These are phyloP conservation scores for Caenorhabditis uteleia DNA, from an alignment of 2,888 invertebrate species.

Conservation along the genomic window DNA sequence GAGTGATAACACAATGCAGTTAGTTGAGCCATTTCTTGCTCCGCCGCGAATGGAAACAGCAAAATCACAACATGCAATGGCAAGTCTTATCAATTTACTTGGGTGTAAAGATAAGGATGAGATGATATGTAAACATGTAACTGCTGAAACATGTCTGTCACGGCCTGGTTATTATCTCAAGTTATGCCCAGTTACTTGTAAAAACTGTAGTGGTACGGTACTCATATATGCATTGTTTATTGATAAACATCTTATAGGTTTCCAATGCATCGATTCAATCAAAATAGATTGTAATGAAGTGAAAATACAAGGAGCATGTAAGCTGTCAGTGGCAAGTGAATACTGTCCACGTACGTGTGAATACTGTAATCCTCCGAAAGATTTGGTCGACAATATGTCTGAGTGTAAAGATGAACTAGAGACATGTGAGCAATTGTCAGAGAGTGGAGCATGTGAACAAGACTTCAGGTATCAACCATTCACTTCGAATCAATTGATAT, in stretches of 20 bases:
- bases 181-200: constrained; percentile 58
- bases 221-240: background rate
- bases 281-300: constrained; percentile 59
- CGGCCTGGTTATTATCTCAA: constrained; percentile 60
- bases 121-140: constrained; percentile 50
- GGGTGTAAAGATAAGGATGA: constrained; percentile 58
- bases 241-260: constrained; percentile 25
- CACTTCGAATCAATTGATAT: constrained; percentile 8
- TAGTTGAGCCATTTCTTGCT: too few relatives aligned
- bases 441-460: constrained; percentile 55
- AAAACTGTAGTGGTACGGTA: constrained; percentile 53
- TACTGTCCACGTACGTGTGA: constrained; percentile 58
- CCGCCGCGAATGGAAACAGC: constrained; percentile 10
- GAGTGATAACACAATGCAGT: too few relatives aligned
- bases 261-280: constrained; percentile 54
- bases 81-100: constrained; percentile 17
- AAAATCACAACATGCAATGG: constrained; percentile 11
- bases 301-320: constrained; percentile 48
- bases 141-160: constrained; percentile 52
- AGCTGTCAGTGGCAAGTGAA: constrained; percentile 50
- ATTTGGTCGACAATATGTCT: constrained; percentile 34
- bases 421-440: constrained; percentile 52
- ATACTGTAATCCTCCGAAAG: constrained; percentile 49
- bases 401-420: constrained; percentile 57
- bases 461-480: constrained; percentile 37